These are phyloP conservation scores for Elephas maximus DNA, from an alignment of 2,113 vertebrate species.

Conservation along the genomic window DNA sequence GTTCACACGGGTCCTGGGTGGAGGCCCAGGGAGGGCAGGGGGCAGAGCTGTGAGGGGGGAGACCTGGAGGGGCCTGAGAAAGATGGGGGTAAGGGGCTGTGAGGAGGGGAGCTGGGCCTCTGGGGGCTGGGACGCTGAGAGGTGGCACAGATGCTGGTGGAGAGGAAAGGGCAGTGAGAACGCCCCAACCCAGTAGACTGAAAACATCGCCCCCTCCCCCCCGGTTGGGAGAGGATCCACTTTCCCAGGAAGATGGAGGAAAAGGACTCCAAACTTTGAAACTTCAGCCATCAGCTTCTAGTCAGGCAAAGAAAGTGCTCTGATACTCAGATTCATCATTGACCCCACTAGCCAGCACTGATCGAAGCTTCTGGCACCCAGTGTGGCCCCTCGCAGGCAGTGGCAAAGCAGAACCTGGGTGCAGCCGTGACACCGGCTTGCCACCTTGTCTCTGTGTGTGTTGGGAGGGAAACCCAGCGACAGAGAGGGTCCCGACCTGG, in stretches of 20 bases:
- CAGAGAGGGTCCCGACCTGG: no score
- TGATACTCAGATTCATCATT: conserved; percentile 89
- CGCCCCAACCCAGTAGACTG: no score
- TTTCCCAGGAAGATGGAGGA: background rate
- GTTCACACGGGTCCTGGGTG: no score
- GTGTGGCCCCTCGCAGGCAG: background rate
- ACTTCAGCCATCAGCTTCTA: conserved; percentile 81
- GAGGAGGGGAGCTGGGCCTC: background rate
- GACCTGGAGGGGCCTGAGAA: no score
- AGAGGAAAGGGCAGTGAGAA: fast-evolving
- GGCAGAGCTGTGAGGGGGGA: no score
- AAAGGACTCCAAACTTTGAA: conserved; percentile 19
- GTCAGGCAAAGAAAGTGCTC: conserved; percentile 85
- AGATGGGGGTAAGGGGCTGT: background rate
- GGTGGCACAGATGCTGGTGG: background rate
- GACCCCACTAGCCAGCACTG: conserved; percentile 80
- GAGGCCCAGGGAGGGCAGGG: background rate
- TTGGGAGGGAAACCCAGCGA: conserved; percentile 63
- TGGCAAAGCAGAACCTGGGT: conserved; percentile 25
- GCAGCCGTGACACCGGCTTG: conserved; percentile 84
- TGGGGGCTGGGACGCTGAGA: no score
- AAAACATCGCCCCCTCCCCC: no score
- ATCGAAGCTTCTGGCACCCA: no score
- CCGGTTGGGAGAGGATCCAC: no score
- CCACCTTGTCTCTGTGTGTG: conserved; percentile 86